Conservation (phyloP, 1,140 invertebrate species). For the Drosophila willistoni region DNA sequence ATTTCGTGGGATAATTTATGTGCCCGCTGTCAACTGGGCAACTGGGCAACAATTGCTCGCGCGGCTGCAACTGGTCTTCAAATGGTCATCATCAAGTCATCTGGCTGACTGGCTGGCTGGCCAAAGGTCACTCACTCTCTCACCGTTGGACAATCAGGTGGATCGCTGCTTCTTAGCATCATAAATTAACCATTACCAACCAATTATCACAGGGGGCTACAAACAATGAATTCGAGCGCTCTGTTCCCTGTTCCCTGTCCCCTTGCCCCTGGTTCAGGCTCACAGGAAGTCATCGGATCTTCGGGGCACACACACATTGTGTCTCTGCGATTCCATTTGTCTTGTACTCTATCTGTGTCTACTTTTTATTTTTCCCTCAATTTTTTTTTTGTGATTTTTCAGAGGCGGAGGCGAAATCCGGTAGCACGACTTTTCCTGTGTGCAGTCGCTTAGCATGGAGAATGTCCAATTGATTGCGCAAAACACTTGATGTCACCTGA, state of each 20-base stretch:
- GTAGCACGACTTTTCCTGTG: conserved; percentile 29
- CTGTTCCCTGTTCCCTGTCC: conserved; percentile 8
- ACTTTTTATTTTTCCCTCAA: not conserved
- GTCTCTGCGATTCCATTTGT: conserved; percentile 1
- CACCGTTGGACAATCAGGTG: conserved; percentile 55
- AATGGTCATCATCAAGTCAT: conserved; percentile 38
- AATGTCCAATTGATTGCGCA: conserved; percentile 36
- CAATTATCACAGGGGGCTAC: conserved; percentile 53
- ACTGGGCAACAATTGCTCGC: conserved; percentile 58
- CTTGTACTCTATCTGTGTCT: not conserved
- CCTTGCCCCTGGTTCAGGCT: not conserved
- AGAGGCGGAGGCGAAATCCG: conserved; percentile 30
- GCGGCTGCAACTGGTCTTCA: conserved; percentile 77
- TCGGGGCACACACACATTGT: not conserved
- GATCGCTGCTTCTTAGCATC: conserved; percentile 28
- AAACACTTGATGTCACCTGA: conserved; percentile 42
- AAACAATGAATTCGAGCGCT: conserved; percentile 27
- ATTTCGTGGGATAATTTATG: conserved; percentile 72
- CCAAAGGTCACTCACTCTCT: conserved; percentile 59
- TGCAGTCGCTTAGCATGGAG: conserved; percentile 24
- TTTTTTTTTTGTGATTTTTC: conserved; percentile 25
- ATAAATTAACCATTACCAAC: conserved; percentile 74
- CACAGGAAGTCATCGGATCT: conserved; percentile 10
- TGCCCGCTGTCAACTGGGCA: conserved; percentile 54
- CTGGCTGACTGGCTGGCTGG: conserved; percentile 16